Conservation (phyloP, 2,797 vertebrate genomes). For the Pelobates cultripes region DNA sequence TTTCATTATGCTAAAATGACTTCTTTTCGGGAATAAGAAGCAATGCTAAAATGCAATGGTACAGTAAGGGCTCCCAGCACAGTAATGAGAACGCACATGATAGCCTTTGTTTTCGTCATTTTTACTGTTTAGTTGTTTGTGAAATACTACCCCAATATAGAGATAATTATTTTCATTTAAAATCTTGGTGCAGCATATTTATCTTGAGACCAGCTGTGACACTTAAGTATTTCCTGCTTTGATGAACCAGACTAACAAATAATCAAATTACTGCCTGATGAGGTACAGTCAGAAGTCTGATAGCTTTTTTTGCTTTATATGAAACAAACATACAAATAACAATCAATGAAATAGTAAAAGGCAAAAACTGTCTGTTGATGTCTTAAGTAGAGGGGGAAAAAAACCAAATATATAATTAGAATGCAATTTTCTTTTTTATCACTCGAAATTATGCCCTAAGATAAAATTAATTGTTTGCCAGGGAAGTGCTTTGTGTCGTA, state of each 20-base stretch:
- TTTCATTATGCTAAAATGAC: constrained; percentile 57
- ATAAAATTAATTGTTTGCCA: constrained; percentile 12
- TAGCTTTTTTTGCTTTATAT: constrained; percentile 47
- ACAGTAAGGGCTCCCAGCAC: constrained; percentile 56
- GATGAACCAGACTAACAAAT: constrained; percentile 70
- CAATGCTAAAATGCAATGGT: constrained; percentile 51
- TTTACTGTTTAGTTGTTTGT: constrained; percentile 63
- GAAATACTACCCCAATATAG: constrained; percentile 62
- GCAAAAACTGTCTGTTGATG: constrained; percentile 44
- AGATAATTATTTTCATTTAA: constrained; percentile 68
- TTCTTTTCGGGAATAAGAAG: constrained; percentile 51
- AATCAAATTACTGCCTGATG: constrained; percentile 69
- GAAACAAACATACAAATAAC: constrained; percentile 41
- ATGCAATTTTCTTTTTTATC: not conserved
- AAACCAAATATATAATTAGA: not conserved
- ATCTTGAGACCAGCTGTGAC: constrained; percentile 68
- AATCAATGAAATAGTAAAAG: constrained; percentile 51
- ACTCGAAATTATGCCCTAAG: not conserved
- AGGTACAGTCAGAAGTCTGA: constrained; percentile 67
- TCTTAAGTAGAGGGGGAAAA: constrained; percentile 42
- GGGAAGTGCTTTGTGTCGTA: not conserved
- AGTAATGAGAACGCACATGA: constrained; percentile 50
- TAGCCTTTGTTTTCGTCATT: constrained; percentile 59
- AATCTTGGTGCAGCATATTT: constrained; percentile 61
- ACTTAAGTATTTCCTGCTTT: constrained; percentile 69